phyloP scores from a whole-genome alignment of 1,140 invertebrate species.

The Heliconius himera region DNA sequence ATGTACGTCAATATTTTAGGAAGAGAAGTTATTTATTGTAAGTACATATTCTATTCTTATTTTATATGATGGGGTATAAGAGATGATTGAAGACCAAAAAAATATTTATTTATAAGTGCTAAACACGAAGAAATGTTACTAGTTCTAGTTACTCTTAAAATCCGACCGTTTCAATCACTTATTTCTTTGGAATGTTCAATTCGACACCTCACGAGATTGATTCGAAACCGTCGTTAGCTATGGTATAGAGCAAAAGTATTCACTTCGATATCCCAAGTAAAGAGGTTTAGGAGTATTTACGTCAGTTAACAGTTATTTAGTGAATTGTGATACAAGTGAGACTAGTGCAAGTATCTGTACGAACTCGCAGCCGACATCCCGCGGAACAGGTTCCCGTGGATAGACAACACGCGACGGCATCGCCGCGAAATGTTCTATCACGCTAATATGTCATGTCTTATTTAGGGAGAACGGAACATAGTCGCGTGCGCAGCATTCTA shows the following conservation, averaged over 20 bases:
- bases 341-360: constrained; percentile 28
- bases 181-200: constrained; percentile 3
- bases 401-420: constrained; percentile 37
- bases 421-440: constrained; percentile 19
- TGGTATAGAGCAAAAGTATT: constrained; percentile 17
- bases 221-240: constrained; percentile 3
- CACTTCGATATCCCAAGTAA: not conserved
- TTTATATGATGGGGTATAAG: too few species aligned
- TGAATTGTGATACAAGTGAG: constrained; percentile 21
- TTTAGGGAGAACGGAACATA: constrained; percentile 29
- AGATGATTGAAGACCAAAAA: too few species aligned
- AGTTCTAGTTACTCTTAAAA: not conserved
- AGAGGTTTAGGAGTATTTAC: not conserved
- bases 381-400: constrained; percentile 44
- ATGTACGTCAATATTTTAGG: constrained; percentile 6
- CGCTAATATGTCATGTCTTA: constrained; percentile 31
- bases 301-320: not conserved
- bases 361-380: constrained; percentile 44
- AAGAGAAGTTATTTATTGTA: not conserved
- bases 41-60: not conserved
- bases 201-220: constrained; percentile 10
- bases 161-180: not conserved
- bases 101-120: too few species aligned
- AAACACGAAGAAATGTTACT: too few species aligned
- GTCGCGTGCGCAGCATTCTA: not conserved